Conservation (phyloP, 2,797 vertebrate species). For the Darevskia mixta region DNA sequence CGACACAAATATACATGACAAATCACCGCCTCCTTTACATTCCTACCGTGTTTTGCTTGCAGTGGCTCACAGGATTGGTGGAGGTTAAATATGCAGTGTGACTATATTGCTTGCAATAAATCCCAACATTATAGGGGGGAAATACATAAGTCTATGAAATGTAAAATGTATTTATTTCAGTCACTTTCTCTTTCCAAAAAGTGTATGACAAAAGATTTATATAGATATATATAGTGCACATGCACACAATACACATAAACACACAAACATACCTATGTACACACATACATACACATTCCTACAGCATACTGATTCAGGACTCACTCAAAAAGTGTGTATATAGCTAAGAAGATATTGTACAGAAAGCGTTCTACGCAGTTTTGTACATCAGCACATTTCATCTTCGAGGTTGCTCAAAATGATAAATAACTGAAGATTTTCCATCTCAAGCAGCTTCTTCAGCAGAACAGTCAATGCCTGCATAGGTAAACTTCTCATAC, state of each 20-base stretch:
- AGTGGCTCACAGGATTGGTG: too few relatives aligned
- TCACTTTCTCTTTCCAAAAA: background rate
- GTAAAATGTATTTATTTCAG: slow-evolving; percentile 30
- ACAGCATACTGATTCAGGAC: slow-evolving; percentile 47
- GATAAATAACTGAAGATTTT: slow-evolving; percentile 4
- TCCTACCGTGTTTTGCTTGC: background rate
- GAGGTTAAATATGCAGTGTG: background rate
- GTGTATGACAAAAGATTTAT: background rate
- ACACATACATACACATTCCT: slow-evolving; percentile 41
- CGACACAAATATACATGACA: too few relatives aligned
- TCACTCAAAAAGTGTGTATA: slow-evolving; percentile 38
- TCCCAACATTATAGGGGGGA: background rate
- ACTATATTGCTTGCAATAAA: background rate
- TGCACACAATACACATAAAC: background rate
- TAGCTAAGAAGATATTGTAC: slow-evolving; percentile 54
- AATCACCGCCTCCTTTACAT: too few relatives aligned
- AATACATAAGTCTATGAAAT: slow-evolving; percentile 14
- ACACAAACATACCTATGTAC: background rate
- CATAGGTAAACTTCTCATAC: slow-evolving; percentile 90
- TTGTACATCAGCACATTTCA: slow-evolving; percentile 61
- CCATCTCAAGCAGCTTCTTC: slow-evolving; percentile 86
- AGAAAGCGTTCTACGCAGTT: slow-evolving; percentile 55
- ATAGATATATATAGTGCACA: background rate
- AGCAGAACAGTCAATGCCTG: slow-evolving; percentile 90
- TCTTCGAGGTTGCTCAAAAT: slow-evolving; percentile 27